Conservation (phyloP, 2,888 invertebrate species). For the Hypercompe scribonia region DNA sequence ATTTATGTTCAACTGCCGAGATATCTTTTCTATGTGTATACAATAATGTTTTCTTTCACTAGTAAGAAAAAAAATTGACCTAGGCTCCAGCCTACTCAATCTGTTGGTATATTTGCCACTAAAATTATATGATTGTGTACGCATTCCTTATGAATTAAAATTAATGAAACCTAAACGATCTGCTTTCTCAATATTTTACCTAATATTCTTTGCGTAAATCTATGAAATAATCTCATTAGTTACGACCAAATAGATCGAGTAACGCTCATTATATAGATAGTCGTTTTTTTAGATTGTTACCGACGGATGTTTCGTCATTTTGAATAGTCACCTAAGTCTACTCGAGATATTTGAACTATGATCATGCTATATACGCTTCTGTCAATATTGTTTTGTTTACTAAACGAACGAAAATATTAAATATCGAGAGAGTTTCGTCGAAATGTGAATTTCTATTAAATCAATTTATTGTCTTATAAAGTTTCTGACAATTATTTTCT, state of each 20-base stretch:
- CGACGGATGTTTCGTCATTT: slow-evolving; percentile 54
- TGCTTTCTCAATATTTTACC: not conserved
- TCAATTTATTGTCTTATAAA: no score
- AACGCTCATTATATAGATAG: slow-evolving; percentile 49
- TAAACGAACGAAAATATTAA: no score
- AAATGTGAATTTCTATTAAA: no score
- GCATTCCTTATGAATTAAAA: not conserved
- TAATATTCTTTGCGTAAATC: not conserved
- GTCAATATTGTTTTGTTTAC: not conserved
- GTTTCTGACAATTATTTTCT: no score
- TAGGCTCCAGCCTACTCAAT: no score
- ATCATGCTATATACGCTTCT: not conserved
- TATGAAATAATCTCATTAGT: slow-evolving; percentile 52
- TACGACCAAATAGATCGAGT: slow-evolving; percentile 42
- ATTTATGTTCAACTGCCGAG: no score
- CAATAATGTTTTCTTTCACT: no score
- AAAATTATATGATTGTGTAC: not conserved
- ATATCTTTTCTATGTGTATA: no score
- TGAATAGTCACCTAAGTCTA: slow-evolving; percentile 13
- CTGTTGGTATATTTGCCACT: no score
- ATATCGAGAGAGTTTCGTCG: no score
- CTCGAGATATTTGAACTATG: not conserved
- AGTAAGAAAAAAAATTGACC: no score
- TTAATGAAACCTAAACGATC: not conserved
- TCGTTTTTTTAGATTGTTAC: slow-evolving; percentile 36